Base-by-base conservation (phyloP, 2,888 invertebrate genomes). In the Stenodema calcarata region DNA sequence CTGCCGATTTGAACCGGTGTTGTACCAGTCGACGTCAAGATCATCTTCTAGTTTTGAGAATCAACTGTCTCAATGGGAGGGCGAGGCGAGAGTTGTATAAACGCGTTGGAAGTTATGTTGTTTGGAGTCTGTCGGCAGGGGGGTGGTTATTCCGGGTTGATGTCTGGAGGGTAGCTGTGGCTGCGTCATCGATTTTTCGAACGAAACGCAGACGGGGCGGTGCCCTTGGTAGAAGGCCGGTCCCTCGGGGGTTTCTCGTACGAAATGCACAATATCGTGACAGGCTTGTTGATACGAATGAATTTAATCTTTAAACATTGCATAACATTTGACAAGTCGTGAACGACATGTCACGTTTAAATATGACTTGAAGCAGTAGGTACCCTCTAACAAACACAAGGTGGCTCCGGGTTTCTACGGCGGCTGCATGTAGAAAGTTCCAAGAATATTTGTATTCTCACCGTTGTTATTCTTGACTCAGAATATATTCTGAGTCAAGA, bases 111-210 rank as follows among this genome's bases (percentile, higher is more conserved):
- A 62, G 62, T 62, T 62, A 62, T 23, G 62, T 62, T 62, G 62
- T 62, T 62, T 62, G 62, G 62, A 23, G 3, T 23, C 41, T 73
- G 73, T 35, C 18, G 35, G 30, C n/a, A 30, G 41, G 73, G 73
- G 73, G 30, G 6, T 30, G 1, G 35, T 7, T 35, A 35, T 73
- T 30, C 73, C 16, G 35, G 35, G 62, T 18, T 30, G 70, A 27
- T 30, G 73, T 73, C 73, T 73, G 73, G 73, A 73, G 73, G 73
- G 73, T 35, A 18, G 73, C 73, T 73, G 73, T 18, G n/a, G n/a
- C 73, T 73, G 73, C 73, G 35, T 78, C 41, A 78, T 78, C 78
- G 78, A 78, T 78, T 78, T 78, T 78, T 62, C 62, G 41, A 78
- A 78, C 35, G 16, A 44, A 78, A 78, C 78, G n/a, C 78, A 78